Evolutionary conservation across 2,888 invertebrate genomes (phyloP).

Genomic region (Leptinotarsa rubiginosa): DNA sequence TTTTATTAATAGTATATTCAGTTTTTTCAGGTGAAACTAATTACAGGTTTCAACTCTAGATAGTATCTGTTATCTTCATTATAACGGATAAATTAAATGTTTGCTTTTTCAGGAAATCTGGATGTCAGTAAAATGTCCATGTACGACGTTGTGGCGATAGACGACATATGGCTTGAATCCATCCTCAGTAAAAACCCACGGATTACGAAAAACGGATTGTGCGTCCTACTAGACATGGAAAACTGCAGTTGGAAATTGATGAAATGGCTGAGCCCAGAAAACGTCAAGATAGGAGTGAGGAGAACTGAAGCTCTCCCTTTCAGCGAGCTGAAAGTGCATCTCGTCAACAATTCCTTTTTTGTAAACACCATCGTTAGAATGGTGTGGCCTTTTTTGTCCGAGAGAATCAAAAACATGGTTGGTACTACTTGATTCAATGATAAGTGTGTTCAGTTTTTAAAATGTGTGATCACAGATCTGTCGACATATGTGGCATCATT

Average conservation of each 20-base stretch:
- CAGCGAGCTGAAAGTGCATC: conserved; percentile 58
- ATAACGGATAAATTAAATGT: neutral
- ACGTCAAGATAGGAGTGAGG: conserved; percentile 52
- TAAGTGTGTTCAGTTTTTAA: neutral
- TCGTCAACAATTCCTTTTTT: conserved; percentile 59
- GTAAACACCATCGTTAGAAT: conserved; percentile 58
- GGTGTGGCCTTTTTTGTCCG: conserved; percentile 61
- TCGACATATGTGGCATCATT: neutral
- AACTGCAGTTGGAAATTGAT: conserved; percentile 56
- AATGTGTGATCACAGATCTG: no score
- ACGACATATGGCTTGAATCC: conserved; percentile 63
- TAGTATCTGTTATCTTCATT: neutral
- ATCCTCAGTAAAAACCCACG: conserved; percentile 57
- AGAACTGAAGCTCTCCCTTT: conserved; percentile 56
- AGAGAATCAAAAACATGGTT: conserved; percentile 55
- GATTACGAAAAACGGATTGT: conserved; percentile 61
- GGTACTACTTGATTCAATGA: conserved; percentile 14
- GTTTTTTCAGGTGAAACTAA: no score
- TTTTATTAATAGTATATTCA: no score
- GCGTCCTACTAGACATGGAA: conserved; percentile 61
- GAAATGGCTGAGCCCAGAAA: conserved; percentile 60
- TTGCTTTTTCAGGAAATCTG: conserved; percentile 50
- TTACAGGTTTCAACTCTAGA: no score
- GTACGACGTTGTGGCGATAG: conserved; percentile 58
- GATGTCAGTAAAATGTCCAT: conserved; percentile 54